Evolutionary conservation across 1,140 invertebrate genomes (phyloP).

Genomic region (Ptiloglossa arizonensis): DNA sequence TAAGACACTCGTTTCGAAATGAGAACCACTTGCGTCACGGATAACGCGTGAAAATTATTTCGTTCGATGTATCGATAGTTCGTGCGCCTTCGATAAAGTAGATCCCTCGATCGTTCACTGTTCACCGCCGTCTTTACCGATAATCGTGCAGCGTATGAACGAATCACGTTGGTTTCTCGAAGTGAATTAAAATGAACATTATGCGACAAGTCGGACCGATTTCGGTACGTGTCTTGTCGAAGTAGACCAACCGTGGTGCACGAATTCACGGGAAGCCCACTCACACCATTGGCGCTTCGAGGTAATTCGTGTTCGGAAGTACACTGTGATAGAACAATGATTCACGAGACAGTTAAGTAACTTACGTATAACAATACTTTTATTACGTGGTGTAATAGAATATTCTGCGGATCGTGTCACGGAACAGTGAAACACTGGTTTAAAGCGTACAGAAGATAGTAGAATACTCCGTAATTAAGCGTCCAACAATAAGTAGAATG

Average conservation of each 20-base stretch:
- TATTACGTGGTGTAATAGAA: conserved; percentile 13
- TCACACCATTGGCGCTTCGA: not conserved
- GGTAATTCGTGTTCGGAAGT: too few species aligned
- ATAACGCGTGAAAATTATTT: not conserved
- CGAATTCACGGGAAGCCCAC: too few species aligned
- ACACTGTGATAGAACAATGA: not conserved
- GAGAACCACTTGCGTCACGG: not conserved
- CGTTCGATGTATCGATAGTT: too few species aligned
- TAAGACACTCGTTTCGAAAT: not conserved
- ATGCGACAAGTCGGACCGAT: too few species aligned
- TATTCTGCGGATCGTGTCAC: conserved; percentile 2
- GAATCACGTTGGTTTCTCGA: too few species aligned
- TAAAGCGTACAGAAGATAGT: not conserved
- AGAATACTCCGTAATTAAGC: not conserved
- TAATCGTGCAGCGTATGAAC: too few species aligned
- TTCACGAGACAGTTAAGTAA: not conserved
- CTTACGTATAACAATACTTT: not conserved
- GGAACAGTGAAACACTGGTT: not conserved
- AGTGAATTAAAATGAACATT: not conserved
- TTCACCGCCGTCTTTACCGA: too few species aligned
- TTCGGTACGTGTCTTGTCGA: too few species aligned
- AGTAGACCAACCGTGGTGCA: too few species aligned
- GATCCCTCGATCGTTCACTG: too few species aligned
- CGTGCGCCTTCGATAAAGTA: not conserved
- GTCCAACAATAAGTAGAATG: not conserved